Percentiles rank a stretch among this genome's conserved stretches.
Evolutionary conservation across 1,140 invertebrate species (phyloP).

Genomic region (Pachypeltis micranthus): DNA sequence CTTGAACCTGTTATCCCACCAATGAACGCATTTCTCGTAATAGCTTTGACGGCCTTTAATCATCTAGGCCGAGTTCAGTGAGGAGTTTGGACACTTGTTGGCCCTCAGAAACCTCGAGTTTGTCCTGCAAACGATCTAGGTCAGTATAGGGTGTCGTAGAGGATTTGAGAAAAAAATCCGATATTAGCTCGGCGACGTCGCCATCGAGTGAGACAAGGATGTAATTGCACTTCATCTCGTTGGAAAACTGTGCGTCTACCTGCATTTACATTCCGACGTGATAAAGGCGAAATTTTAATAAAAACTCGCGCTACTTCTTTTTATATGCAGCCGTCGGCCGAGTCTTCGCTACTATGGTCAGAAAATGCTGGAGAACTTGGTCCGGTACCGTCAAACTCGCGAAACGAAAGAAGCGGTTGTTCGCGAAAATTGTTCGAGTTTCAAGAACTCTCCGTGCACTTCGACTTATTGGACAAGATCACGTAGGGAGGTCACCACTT

Average conservation of each 20-base stretch:
- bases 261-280: not conserved
- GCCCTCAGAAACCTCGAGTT: not conserved
- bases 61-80: not conserved
- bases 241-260: not conserved
- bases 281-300: no score
- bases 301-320: not conserved
- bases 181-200: not conserved
- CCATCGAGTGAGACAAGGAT: not conserved
- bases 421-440: not conserved
- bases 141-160: not conserved
- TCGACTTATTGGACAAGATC: no score
- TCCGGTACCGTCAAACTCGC: not conserved
- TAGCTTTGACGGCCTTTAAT: not conserved
- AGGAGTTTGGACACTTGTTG: not conserved
- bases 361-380: not conserved
- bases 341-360: no score
- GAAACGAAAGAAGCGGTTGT: not conserved
- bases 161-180: not conserved
- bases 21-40: not conserved
- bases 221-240: not conserved
- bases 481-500: not conserved
- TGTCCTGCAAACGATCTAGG: not conserved
- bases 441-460: not conserved
- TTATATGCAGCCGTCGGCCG: not conserved
- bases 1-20: not conserved